Conservation (phyloP, 2,113 vertebrate species). For the Mola mola region DNA sequence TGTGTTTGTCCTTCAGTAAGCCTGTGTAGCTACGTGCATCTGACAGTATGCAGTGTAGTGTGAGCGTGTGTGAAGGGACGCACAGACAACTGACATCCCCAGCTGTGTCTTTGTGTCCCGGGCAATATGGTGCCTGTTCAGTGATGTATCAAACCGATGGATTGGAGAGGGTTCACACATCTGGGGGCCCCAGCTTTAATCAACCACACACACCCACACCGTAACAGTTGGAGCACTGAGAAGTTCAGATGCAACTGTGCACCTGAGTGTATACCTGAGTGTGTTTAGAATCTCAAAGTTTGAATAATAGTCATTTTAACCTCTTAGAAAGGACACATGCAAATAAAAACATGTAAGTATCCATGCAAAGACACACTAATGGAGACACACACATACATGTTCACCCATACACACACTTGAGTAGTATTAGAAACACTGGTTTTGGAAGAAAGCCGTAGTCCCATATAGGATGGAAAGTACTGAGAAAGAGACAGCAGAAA, state of each 20-base stretch:
- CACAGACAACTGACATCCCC: slow-evolving; percentile 87
- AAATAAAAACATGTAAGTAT: too few relatives aligned
- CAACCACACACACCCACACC: slow-evolving; percentile 81
- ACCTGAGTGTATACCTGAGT: background rate
- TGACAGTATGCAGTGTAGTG: slow-evolving; percentile 24
- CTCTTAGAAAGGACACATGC: too few relatives aligned
- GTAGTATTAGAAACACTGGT: too few relatives aligned
- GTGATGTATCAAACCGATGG: slow-evolving; percentile 93
- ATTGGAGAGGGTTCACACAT: slow-evolving; percentile 86
- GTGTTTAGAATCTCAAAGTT: background rate
- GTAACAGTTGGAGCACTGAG: slow-evolving; percentile 83
- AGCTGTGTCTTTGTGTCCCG: slow-evolving; percentile 85
- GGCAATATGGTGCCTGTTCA: slow-evolving; percentile 94
- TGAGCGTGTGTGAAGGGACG: slow-evolving; percentile 76
- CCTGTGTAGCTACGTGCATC: slow-evolving; percentile 4
- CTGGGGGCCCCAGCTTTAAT: slow-evolving; percentile 88
- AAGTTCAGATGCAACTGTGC: slow-evolving; percentile 67
- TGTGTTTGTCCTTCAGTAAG: slow-evolving; percentile 4
- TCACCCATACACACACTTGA: too few relatives aligned
- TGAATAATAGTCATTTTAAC: background rate
- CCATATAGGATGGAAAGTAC: too few relatives aligned
- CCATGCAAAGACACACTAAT: too few relatives aligned
- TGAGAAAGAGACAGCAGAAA: too few relatives aligned
- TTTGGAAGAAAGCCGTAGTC: too few relatives aligned
- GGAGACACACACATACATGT: too few relatives aligned